phyloP scores from a whole-genome alignment of 2,888 invertebrate species.

The Congeria kusceri region DNA sequence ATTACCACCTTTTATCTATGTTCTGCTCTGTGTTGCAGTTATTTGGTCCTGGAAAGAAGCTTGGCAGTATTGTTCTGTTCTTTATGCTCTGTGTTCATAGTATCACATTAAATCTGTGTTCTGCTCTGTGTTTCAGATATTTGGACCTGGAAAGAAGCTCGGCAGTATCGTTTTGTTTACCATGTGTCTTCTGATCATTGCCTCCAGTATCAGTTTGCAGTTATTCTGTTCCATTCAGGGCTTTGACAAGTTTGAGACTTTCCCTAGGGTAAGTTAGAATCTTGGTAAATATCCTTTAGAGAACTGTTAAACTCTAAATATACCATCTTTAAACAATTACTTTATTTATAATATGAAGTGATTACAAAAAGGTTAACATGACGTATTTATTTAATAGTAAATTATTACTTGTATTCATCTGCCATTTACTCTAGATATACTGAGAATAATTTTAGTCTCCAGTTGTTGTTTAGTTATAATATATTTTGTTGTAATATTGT shows the following conservation, averaged over 20 bases:
- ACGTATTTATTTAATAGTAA: too few relatives aligned
- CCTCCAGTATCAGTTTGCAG: slow-evolving; percentile 99
- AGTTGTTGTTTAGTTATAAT: too few relatives aligned
- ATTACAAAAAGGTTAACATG: too few relatives aligned
- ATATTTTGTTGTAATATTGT: too few relatives aligned
- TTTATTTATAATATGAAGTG: too few relatives aligned
- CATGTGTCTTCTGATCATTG: slow-evolving; percentile 99
- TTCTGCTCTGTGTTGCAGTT: slow-evolving; percentile 88
- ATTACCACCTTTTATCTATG: slow-evolving; percentile 97
- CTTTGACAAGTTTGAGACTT: slow-evolving; percentile 98
- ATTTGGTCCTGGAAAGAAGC: slow-evolving; percentile 94
- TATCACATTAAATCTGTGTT: neutral
- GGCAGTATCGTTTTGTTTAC: slow-evolving; percentile 99
- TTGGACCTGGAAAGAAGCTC: slow-evolving; percentile 95
- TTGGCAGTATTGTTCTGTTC: slow-evolving; percentile 99
- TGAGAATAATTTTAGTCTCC: too few relatives aligned
- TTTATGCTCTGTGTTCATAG: slow-evolving; percentile 92
- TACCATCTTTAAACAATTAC: too few relatives aligned
- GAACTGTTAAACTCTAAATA: too few relatives aligned
- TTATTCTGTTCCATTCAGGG: slow-evolving; percentile 96
- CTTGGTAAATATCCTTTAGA: neutral
- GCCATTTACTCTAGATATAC: too few relatives aligned
- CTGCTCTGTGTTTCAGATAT: slow-evolving; percentile 88
- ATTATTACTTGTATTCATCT: too few relatives aligned
- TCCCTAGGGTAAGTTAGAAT: slow-evolving; percentile 91